Percentiles rank a stretch among this genome's conserved stretches.
These are phyloP conservation scores for Eurosta solidaginis DNA, from an alignment of 1,140 invertebrate genomes.

Conservation along the genomic window DNA sequence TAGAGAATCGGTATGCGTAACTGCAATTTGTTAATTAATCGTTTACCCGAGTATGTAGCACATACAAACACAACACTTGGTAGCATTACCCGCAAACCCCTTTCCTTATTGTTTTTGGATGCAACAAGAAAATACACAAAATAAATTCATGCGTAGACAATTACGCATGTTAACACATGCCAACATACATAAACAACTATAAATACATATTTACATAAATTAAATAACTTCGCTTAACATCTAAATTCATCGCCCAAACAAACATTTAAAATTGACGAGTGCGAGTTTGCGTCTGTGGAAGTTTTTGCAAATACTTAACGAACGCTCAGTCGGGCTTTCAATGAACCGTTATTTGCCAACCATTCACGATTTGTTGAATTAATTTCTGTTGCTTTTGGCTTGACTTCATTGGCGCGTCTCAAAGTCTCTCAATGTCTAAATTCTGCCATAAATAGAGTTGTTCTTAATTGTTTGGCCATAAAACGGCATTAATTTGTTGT, in stretches of 20 bases:
- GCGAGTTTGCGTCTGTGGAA: background rate
- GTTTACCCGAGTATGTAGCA: background rate
- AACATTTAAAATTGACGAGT: background rate
- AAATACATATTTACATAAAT: background rate
- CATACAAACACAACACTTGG: background rate
- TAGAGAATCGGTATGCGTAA: background rate
- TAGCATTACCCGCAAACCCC: background rate
- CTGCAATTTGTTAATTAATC: constrained; percentile 26
- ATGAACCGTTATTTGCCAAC: background rate
- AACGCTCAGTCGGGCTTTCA: background rate
- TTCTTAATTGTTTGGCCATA: too few species aligned
- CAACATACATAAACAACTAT: background rate
- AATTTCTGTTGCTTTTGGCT: too few species aligned
- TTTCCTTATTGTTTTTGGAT: background rate
- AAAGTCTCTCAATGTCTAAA: too few species aligned
- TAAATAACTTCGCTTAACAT: too few species aligned
- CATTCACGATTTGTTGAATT: background rate
- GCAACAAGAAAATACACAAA: background rate
- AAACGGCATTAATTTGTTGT: too few species aligned
- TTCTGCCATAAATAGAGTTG: too few species aligned
- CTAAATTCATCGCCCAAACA: too few species aligned
- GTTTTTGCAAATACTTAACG: background rate
- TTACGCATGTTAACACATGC: background rate
- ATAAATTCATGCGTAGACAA: background rate
- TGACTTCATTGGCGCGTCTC: too few species aligned